Conservation (phyloP, 2,113 vertebrate species). For the Phylloscopus trochiloides region DNA sequence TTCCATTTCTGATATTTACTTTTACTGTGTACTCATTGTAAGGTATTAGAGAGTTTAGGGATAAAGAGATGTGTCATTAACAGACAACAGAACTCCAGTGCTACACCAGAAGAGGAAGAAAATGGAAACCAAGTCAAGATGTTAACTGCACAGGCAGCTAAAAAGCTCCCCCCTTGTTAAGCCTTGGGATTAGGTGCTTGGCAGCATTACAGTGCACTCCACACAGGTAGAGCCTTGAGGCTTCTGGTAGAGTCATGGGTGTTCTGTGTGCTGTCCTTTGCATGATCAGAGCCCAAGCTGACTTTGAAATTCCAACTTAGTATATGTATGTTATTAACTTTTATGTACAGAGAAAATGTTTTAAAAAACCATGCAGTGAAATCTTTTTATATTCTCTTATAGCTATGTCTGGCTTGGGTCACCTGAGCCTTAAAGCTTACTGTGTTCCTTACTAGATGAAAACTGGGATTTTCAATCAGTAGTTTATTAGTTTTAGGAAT, state of each 20-base stretch:
- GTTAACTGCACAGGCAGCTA: background rate
- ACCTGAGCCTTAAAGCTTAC: background rate
- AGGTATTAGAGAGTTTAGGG: background rate
- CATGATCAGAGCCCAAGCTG: background rate
- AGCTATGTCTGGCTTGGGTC: background rate
- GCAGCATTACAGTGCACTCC: background rate
- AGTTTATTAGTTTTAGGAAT: background rate
- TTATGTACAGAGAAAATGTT: conserved; percentile 9
- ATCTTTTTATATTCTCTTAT: background rate
- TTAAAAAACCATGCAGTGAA: background rate
- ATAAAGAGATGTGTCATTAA: background rate
- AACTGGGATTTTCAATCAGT: background rate
- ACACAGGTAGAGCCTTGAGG: background rate
- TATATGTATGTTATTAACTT: background rate
- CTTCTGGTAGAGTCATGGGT: background rate
- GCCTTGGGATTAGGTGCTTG: background rate
- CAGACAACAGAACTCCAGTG: background rate
- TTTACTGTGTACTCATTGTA: background rate
- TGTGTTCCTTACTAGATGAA: background rate
- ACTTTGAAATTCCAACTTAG: background rate
- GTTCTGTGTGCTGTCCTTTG: background rate
- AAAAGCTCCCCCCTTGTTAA: background rate
- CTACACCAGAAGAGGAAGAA: conserved; percentile 14
- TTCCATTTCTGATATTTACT: conserved; percentile 5
- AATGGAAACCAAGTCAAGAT: background rate